Percentiles rank a stretch among this genome's conserved stretches.
Evolutionary conservation across 2,113 vertebrate genomes (phyloP).

Genomic region (Alosa alosa): DNA sequence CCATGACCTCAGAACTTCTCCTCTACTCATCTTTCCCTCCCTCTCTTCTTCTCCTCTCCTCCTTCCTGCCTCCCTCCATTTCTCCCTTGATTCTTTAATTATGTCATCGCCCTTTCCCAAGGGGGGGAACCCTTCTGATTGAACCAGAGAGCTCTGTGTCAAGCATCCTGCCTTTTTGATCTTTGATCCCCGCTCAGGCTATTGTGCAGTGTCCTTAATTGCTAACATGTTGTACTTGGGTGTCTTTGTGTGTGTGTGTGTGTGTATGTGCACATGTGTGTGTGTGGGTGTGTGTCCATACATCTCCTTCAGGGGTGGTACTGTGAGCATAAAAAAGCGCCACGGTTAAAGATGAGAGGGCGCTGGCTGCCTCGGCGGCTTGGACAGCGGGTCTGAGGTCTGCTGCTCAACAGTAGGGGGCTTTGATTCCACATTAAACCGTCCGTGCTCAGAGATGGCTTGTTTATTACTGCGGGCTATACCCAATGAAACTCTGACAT

Average conservation of each 20-base stretch:
- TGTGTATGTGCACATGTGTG: background rate
- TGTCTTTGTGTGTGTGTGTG: background rate
- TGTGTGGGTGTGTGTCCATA: background rate
- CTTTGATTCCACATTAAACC: background rate
- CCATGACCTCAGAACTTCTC: background rate
- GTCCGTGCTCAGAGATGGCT: background rate
- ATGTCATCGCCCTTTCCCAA: background rate
- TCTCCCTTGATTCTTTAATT: conserved; percentile 23
- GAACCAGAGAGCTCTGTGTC: conserved; percentile 28
- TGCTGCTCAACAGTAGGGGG: background rate
- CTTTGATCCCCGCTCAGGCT: conserved; percentile 23
- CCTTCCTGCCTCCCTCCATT: conserved; percentile 3
- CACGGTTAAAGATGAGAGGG: background rate
- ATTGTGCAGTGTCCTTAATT: conserved; percentile 22
- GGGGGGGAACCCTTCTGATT: background rate
- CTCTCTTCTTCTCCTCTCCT: background rate
- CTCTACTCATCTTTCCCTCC: too few relatives aligned
- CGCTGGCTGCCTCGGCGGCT: background rate
- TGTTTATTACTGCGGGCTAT: background rate
- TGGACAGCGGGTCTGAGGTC: background rate
- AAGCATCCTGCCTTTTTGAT: conserved; percentile 27
- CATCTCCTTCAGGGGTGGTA: background rate
- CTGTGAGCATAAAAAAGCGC: background rate
- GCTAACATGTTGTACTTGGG: conserved; percentile 26
- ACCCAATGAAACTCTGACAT: background rate